These are phyloP conservation scores for Delphinapterus leucas DNA, from an alignment of 2,113 vertebrate species.

Conservation along the genomic window DNA sequence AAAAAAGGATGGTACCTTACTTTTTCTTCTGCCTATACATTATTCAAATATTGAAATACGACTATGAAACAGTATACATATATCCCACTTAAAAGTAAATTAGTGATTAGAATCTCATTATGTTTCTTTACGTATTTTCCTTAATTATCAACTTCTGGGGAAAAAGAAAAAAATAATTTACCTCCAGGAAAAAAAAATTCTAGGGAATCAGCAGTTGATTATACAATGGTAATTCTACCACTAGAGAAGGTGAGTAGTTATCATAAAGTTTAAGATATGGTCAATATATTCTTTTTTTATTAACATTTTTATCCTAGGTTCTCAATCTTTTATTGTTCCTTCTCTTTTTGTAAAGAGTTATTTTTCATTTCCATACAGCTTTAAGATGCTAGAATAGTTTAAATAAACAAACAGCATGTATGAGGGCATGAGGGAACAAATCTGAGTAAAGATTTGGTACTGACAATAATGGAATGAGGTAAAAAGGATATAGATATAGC, in stretches of 20 bases:
- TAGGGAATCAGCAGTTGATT: slow-evolving; percentile 15
- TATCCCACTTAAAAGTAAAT: slow-evolving; percentile 19
- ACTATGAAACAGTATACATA: not conserved
- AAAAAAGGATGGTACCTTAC: not conserved
- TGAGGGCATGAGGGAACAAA: not conserved
- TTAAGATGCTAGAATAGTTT: not conserved
- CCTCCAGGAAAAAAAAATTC: not conserved
- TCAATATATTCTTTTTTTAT: not conserved
- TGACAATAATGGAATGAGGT: not conserved
- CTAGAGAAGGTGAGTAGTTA: not conserved
- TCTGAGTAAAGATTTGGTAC: not conserved
- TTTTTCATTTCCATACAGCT: slow-evolving; percentile 15
- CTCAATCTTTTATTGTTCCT: not conserved
- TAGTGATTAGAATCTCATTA: not conserved
- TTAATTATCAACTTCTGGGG: slow-evolving; percentile 18
- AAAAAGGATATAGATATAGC: not conserved
- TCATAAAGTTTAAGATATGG: not conserved
- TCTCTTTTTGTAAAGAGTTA: not conserved
- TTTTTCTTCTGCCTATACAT: not conserved
- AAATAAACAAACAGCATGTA: not conserved
- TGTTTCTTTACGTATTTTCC: not conserved
- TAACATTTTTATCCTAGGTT: not conserved
- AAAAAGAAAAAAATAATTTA: slow-evolving; percentile 20
- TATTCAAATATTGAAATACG: slow-evolving; percentile 10
- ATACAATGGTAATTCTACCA: not conserved